Base-by-base conservation (phyloP, 1,140 invertebrate species). In the Agraylea sexmaculata region DNA sequence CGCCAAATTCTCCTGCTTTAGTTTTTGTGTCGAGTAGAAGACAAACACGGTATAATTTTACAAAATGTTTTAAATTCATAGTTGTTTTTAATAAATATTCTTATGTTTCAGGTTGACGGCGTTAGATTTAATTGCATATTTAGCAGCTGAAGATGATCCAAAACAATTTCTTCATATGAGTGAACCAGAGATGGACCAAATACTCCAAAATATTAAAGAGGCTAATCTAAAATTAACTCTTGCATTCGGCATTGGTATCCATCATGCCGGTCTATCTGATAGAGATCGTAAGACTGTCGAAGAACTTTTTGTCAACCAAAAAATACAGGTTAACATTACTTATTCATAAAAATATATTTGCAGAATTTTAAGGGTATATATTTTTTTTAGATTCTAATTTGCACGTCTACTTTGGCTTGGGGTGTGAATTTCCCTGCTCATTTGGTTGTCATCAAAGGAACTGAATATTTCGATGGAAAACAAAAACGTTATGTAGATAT, bases 401-500 rank as follows among this genome's bases (percentile, higher is more conserved):
- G 95, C 20, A 99, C 95, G 1, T 87, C 92, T 5, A 99, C 95
- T 0, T 62, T 99, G 19, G 95, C 95, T 1, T 99, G 95, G 95
- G 96, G 95, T 33, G 93, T 99, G 0, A 99, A 99, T 66, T 88
- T 98, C 51, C 95, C 95, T 2, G 94, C 95, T 0, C 70, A 73
- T 52, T 49, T 74, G 27, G 71, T 72, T 12, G 68, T 73, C 2
- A 71, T 77, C 40, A 81, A 83, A 55, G 89, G 89, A 32, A 99
- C 96, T 1, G 96, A 99, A 64, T 99, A 94, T 64, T 99, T 83
- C 60, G 95, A 99, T 65, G 94, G 92, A 6, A 97, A 98, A 58
- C 77, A 78, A 3, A 87, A 91, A 55, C 78, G 92, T 53, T 99
- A 99, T 62, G 89, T 98, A 2, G 95, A 99, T 53, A 99, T 99